Percentiles rank a stretch among this genome's conserved stretches.
Evolutionary conservation across 2,888 invertebrate genomes (phyloP).

Genomic region (Auanema freiburgensis): DNA sequence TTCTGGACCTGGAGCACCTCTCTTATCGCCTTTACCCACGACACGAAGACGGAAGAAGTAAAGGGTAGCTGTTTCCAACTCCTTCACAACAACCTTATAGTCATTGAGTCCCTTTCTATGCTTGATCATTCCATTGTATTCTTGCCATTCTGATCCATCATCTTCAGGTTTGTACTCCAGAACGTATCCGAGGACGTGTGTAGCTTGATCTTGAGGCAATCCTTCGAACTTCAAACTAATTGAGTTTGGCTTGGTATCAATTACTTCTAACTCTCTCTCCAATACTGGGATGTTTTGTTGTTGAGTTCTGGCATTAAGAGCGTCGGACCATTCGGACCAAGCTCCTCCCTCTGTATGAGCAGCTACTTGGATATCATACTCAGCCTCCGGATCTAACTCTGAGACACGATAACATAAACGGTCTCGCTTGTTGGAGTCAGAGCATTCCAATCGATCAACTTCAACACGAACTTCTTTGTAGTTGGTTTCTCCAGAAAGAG

Average conservation of each 20-base stretch:
- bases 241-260: conserved; percentile 59
- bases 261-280: conserved; percentile 54
- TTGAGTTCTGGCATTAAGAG: conserved; percentile 53
- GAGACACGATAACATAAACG: conserved; percentile 63
- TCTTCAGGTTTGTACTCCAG: conserved; percentile 63
- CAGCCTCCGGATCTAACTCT: conserved; percentile 62
- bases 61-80: conserved; percentile 60
- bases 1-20: conserved; percentile 62
- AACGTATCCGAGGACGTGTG: conserved; percentile 62
- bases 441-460: conserved; percentile 58
- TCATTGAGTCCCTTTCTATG: conserved; percentile 50
- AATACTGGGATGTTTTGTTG: conserved; percentile 63
- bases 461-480: conserved; percentile 60
- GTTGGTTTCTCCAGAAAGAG: conserved; percentile 51
- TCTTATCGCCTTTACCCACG: conserved; percentile 63
- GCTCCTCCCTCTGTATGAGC: conserved; percentile 63
- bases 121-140: conserved; percentile 60
- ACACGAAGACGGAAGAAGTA: conserved; percentile 65
- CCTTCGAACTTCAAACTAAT: conserved; percentile 63
- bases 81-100: conserved; percentile 57
- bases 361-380: conserved; percentile 61
- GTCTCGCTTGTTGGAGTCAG: conserved; percentile 54
- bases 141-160: conserved; percentile 54
- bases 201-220: conserved; percentile 49
- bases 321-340: conserved; percentile 63